A percentile compares a stretch with the other conserved stretches of the same genome.
Conservation (phyloP, 2,113 vertebrate genomes). For the Lasiurus cinereus region DNA sequence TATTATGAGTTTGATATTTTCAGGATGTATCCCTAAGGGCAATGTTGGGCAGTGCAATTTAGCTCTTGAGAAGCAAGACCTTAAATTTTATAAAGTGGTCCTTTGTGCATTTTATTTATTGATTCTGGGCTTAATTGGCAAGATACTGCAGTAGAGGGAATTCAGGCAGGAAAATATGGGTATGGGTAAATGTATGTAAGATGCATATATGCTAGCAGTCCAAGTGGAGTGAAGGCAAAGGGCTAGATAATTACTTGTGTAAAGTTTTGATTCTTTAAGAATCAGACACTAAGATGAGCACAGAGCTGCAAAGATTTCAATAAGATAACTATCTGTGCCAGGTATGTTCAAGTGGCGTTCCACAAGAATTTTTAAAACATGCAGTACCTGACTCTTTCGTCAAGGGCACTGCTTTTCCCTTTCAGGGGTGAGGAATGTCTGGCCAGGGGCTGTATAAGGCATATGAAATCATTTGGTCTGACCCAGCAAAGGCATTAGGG, state of each 20-base stretch:
- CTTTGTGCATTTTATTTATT: neutral
- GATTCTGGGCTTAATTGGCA: neutral
- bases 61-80: neutral
- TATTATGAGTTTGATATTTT: neutral
- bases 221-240: neutral
- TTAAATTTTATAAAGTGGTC: neutral
- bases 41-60: neutral
- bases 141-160: neutral
- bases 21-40: neutral
- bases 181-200: neutral
- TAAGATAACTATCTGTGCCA: neutral
- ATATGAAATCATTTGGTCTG: too few species aligned
- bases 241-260: neutral
- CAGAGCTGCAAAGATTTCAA: neutral
- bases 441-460: too few species aligned
- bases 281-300: neutral
- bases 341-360: neutral
- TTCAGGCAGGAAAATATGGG: neutral
- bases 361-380: neutral
- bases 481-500: too few species aligned
- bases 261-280: neutral
- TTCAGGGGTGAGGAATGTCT: too few species aligned
- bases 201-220: too few species aligned
- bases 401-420: too few species aligned
- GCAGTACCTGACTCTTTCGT: neutral